phyloP scores from a whole-genome alignment of 2,888 invertebrate genomes.

The Temnothorax rugatulus region DNA sequence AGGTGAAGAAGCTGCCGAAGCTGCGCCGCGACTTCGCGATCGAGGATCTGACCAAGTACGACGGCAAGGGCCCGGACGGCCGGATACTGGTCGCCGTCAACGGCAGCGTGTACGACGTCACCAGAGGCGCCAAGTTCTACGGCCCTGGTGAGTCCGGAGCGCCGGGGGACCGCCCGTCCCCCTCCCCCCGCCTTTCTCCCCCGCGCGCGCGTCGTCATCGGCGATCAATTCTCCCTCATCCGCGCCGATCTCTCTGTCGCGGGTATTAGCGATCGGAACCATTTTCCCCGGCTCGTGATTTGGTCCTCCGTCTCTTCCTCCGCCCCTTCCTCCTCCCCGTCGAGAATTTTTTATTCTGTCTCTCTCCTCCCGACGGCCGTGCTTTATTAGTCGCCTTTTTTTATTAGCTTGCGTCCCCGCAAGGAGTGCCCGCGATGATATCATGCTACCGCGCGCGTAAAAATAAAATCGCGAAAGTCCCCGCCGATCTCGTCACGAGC shows the following conservation, averaged over 20 bases:
- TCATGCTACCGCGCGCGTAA: not conserved
- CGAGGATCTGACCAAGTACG: slow-evolving; percentile 94
- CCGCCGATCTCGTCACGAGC: slow-evolving; percentile 31
- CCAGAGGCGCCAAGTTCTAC: slow-evolving; percentile 95
- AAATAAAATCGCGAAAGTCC: slow-evolving; percentile 52
- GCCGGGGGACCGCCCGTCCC: not conserved
- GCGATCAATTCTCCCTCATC: slow-evolving; percentile 2
- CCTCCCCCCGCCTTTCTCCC: too few relatives aligned
- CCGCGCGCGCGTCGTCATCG: not conserved
- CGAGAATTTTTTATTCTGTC: not conserved
- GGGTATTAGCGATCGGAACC: not conserved
- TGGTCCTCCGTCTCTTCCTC: not conserved
- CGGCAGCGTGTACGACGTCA: slow-evolving; percentile 98
- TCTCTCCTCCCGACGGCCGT: not conserved
- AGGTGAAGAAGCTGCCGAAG: slow-evolving; percentile 91
- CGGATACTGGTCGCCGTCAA: slow-evolving; percentile 97
- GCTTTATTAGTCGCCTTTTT: not conserved
- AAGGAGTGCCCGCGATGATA: slow-evolving; percentile 45
- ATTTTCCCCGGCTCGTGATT: not conserved
- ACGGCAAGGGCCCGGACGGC: slow-evolving; percentile 95
- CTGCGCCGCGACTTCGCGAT: slow-evolving; percentile 96
- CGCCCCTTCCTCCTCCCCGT: not conserved
- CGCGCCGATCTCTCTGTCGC: not conserved
- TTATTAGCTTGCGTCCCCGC: slow-evolving; percentile 28
- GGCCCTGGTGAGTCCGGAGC: slow-evolving; percentile 92